These are phyloP conservation scores for Sandelia bainsii DNA, from an alignment of 2,797 vertebrate genomes.

Conservation along the genomic window DNA sequence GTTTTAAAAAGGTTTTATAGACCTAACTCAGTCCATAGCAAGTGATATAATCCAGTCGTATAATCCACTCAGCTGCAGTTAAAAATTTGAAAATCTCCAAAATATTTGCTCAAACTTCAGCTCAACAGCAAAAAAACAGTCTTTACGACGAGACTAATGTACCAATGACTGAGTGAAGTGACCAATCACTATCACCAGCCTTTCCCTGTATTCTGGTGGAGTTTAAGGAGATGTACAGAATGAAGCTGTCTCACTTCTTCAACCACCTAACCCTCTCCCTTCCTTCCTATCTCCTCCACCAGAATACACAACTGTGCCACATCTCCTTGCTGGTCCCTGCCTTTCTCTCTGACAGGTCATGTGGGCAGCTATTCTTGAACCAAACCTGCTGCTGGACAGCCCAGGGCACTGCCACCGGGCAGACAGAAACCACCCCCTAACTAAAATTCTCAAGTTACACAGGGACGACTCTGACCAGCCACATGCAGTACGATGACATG, in stretches of 20 bases:
- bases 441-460: slow-evolving; percentile 50
- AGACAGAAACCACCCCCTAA: slow-evolving; percentile 42
- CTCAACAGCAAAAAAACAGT: background rate
- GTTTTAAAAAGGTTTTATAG: slow-evolving; percentile 21
- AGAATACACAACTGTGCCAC: slow-evolving; percentile 37
- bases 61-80: background rate
- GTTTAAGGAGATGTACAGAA: slow-evolving; percentile 38
- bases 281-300: slow-evolving; percentile 15
- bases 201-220: slow-evolving; percentile 16
- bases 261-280: slow-evolving; percentile 6
- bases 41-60: slow-evolving; percentile 5
- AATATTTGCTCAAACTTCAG: slow-evolving; percentile 13
- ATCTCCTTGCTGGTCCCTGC: slow-evolving; percentile 44
- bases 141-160: background rate
- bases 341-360: slow-evolving; percentile 59
- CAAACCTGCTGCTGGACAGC: slow-evolving; percentile 67
- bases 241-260: slow-evolving; percentile 41
- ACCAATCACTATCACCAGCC: slow-evolving; percentile 8
- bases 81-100: slow-evolving; percentile 3
- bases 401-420: slow-evolving; percentile 61
- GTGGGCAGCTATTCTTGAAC: slow-evolving; percentile 51
- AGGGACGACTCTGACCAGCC: slow-evolving; percentile 34
- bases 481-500: slow-evolving; percentile 28
- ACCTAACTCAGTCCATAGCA: background rate
- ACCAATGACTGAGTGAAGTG: background rate